Conservation (phyloP, 1,140 invertebrate species). For the Hylaeus anthracinus region DNA sequence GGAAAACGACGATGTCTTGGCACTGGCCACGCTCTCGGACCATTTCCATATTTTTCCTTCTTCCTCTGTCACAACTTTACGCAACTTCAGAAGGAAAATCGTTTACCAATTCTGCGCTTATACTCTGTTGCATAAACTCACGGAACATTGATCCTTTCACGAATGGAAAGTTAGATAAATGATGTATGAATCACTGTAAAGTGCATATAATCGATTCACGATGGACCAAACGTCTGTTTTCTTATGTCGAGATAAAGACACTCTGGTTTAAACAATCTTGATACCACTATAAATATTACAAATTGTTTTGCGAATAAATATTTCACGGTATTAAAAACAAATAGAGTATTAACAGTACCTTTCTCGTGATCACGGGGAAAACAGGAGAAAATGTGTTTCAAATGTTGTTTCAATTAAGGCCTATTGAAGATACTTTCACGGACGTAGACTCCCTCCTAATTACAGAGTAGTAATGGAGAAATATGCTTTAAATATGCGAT, state of each 20-base stretch:
- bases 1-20: not conserved
- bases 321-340: too few species aligned
- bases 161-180: slow-evolving; percentile 34
- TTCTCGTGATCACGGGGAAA: too few species aligned
- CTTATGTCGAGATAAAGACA: not conserved
- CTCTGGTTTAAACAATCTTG: too few species aligned
- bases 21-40: not conserved
- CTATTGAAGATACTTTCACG: too few species aligned
- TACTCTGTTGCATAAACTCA: slow-evolving; percentile 14
- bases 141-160: slow-evolving; percentile 36
- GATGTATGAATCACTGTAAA: slow-evolving; percentile 14
- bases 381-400: too few species aligned
- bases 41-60: not conserved
- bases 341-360: too few species aligned
- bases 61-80: not conserved
- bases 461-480: too few species aligned
- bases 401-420: too few species aligned
- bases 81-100: not conserved
- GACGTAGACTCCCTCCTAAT: too few species aligned
- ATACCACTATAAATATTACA: too few species aligned
- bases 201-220: not conserved
- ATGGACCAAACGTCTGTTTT: not conserved
- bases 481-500: too few species aligned
- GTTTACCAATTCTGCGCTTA: not conserved
- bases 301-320: too few species aligned